Conservation (phyloP, 2,113 vertebrate genomes). For the Lophotis ruficrista region DNA sequence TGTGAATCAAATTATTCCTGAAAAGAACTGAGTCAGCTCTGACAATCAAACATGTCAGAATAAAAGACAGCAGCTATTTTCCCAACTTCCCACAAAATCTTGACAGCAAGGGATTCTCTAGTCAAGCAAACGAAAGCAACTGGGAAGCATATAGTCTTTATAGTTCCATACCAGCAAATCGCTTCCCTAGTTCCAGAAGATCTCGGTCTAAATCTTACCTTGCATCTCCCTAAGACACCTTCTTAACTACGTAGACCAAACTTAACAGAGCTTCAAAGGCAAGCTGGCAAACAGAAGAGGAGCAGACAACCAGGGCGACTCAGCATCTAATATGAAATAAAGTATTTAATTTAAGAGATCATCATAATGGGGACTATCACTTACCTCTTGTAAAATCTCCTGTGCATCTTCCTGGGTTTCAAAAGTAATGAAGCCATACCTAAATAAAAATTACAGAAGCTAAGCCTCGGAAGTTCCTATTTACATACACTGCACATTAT, state of each 20-base stretch:
- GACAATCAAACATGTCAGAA: not conserved
- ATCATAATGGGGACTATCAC: not conserved
- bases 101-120: not conserved
- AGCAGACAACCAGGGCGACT: not conserved
- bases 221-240: not conserved
- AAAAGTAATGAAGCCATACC: conserved; percentile 91
- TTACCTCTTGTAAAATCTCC: conserved; percentile 86
- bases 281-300: not conserved
- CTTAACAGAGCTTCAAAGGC: not conserved
- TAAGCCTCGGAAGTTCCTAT: not conserved
- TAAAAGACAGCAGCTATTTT: not conserved
- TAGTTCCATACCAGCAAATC: not conserved
- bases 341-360: not conserved
- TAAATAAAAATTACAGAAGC: conserved; percentile 58
- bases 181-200: not conserved
- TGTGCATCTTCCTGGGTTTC: conserved; percentile 86
- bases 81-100: not conserved
- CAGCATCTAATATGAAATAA: not conserved
- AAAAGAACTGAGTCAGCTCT: not conserved
- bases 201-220: not conserved
- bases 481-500: not conserved
- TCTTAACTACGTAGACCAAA: not conserved
- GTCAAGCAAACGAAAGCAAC: not conserved
- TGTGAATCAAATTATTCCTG: not conserved
- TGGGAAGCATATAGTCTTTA: not conserved